These are phyloP conservation scores for Emys orbicularis DNA, from an alignment of 2,797 vertebrate genomes.

Conservation along the genomic window DNA sequence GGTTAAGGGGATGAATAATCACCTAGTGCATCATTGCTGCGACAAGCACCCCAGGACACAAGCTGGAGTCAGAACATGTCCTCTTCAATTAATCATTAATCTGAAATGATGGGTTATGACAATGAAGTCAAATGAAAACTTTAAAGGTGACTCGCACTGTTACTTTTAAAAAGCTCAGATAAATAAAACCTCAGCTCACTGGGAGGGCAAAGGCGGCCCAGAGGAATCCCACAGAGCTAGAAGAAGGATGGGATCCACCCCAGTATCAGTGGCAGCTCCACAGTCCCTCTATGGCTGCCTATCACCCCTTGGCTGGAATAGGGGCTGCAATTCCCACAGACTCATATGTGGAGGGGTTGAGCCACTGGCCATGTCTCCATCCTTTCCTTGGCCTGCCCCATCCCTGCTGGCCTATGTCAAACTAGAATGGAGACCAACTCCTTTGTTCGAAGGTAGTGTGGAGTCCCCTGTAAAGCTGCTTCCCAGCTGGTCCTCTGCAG, in stretches of 20 bases:
- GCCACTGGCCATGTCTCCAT: no score
- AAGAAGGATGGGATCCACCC: not conserved
- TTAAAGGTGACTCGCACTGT: conserved; percentile 48
- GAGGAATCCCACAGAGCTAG: not conserved
- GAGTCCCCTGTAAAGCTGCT: not conserved
- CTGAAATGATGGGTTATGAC: not conserved
- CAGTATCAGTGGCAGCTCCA: not conserved
- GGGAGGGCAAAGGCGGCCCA: conserved; percentile 6
- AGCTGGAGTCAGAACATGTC: conserved; percentile 62
- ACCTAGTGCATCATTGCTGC: conserved; percentile 61
- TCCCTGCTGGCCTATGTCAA: not conserved
- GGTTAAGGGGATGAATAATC: conserved; percentile 65
- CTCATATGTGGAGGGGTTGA: not conserved
- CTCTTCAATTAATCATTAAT: conserved; percentile 65
- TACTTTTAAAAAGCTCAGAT: not conserved
- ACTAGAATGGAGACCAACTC: rapidly evolving
- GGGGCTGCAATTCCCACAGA: not conserved
- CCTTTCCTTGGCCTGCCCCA: not conserved
- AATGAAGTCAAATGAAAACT: conserved; percentile 31
- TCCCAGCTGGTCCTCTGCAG: not conserved
- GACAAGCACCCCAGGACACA: conserved; percentile 69
- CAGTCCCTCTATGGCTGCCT: not conserved
- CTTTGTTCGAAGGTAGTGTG: not conserved
- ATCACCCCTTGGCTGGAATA: not conserved
- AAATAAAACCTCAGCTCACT: not conserved